Conservation (phyloP, 2,888 invertebrate genomes). For the Caenorhabditis sinica region DNA sequence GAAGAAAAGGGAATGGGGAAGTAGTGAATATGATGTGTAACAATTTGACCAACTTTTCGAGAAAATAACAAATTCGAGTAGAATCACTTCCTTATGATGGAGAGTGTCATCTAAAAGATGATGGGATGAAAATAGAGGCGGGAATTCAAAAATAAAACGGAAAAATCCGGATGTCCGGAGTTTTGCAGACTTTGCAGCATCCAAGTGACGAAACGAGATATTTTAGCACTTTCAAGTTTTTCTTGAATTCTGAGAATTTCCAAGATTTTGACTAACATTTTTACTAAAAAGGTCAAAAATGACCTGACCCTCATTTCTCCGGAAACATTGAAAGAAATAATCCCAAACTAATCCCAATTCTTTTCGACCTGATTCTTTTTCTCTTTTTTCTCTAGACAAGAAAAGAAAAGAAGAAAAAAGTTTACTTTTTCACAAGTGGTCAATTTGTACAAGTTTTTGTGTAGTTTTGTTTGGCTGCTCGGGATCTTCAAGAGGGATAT, state of each 20-base stretch:
- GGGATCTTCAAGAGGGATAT: constrained; percentile 1
- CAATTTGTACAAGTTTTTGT: constrained; percentile 31
- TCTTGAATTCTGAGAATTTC: background rate
- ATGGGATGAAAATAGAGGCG: background rate
- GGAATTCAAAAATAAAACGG: constrained; percentile 1
- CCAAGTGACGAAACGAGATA: too few relatives aligned
- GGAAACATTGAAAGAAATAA: constrained; percentile 10
- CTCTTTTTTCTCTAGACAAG: background rate
- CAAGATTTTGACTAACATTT: background rate
- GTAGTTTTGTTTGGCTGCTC: background rate
- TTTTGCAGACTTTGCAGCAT: too few relatives aligned
- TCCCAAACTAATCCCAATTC: constrained; percentile 23
- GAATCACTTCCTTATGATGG: constrained; percentile 7
- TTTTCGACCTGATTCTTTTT: constrained; percentile 26
- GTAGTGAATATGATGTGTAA: background rate
- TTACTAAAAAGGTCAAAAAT: background rate
- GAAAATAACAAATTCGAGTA: background rate
- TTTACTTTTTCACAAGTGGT: background rate
- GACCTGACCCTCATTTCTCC: background rate
- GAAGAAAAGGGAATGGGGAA: background rate
- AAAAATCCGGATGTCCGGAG: background rate
- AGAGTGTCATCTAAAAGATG: too few relatives aligned
- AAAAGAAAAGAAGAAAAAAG: background rate
- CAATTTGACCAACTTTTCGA: constrained; percentile 13
- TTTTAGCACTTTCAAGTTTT: too few relatives aligned